These are phyloP conservation scores for Thumatha senex DNA, from an alignment of 2,888 invertebrate genomes.

Conservation along the genomic window DNA sequence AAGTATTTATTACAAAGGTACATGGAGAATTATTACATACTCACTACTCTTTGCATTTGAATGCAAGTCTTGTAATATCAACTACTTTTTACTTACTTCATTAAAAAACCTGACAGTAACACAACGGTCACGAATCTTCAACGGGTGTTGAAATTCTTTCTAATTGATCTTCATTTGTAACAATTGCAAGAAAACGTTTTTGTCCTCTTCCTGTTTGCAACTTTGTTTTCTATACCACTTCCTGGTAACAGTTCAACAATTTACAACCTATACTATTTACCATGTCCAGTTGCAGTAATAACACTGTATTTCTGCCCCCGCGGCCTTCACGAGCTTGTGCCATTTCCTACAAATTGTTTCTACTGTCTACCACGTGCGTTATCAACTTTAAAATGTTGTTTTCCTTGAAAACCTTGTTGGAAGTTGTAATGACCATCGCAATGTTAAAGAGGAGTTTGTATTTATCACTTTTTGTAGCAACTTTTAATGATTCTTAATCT, in stretches of 20 bases:
- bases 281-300: conserved; percentile 72
- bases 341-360: conserved; percentile 67
- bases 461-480: background rate
- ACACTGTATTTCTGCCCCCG: conserved; percentile 70
- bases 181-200: no score
- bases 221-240: background rate
- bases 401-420: conserved; percentile 22
- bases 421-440: background rate
- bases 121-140: background rate
- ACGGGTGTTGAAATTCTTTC: no score
- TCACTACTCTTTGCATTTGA: no score
- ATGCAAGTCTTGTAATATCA: no score
- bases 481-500: no score
- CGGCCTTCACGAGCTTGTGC: conserved; percentile 79
- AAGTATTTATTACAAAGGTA: no score
- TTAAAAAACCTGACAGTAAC: no score
- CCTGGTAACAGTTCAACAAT: conserved; percentile 2
- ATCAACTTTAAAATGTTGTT: conserved; percentile 45
- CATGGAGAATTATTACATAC: no score
- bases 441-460: background rate
- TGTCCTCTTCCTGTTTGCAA: no score
- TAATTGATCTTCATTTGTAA: no score
- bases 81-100: no score
- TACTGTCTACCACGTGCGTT: conserved; percentile 68
- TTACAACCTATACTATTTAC: conserved; percentile 29